Conservation (phyloP, 1,140 invertebrate genomes). For the Bombus picipes region DNA sequence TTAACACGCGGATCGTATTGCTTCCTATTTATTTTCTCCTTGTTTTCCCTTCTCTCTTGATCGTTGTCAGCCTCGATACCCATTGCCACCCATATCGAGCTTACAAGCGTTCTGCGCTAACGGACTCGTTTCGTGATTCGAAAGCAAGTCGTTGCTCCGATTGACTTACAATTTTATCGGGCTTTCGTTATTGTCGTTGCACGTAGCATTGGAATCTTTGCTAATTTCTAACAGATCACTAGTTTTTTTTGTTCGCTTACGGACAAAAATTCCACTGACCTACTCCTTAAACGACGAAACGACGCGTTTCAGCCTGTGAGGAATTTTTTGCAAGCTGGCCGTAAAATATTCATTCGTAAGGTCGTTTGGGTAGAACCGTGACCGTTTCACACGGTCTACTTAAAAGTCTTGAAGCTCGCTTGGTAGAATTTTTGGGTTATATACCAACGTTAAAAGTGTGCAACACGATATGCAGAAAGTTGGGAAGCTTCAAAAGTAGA, state of each 20-base stretch:
- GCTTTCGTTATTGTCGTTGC: accelerated
- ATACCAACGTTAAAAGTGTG: neutral
- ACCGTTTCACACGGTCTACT: constrained; percentile 17
- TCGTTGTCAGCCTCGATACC: neutral
- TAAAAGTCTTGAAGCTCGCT: constrained; percentile 5
- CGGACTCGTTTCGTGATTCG: too few species aligned
- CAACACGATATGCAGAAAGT: neutral
- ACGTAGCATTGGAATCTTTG: neutral
- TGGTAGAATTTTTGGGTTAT: constrained; percentile 17
- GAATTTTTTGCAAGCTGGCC: neutral
- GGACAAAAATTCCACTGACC: neutral
- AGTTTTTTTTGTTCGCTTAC: neutral
- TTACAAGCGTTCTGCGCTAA: neutral
- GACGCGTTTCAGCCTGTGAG: neutral
- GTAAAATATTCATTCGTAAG: constrained; percentile 29
- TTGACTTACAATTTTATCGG: neutral
- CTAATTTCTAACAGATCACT: too few species aligned
- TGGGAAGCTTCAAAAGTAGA: neutral
- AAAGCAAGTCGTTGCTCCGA: neutral
- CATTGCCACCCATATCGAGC: neutral
- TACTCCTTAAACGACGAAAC: constrained; percentile 2
- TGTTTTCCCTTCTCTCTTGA: neutral
- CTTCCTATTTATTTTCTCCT: neutral
- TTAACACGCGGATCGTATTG: constrained; percentile 32
- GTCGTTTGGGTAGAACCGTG: neutral